Percentiles rank a stretch among this genome's conserved stretches.
These are phyloP conservation scores for Nomada hirtipes DNA, from an alignment of 2,888 invertebrate species.

Conservation along the genomic window DNA sequence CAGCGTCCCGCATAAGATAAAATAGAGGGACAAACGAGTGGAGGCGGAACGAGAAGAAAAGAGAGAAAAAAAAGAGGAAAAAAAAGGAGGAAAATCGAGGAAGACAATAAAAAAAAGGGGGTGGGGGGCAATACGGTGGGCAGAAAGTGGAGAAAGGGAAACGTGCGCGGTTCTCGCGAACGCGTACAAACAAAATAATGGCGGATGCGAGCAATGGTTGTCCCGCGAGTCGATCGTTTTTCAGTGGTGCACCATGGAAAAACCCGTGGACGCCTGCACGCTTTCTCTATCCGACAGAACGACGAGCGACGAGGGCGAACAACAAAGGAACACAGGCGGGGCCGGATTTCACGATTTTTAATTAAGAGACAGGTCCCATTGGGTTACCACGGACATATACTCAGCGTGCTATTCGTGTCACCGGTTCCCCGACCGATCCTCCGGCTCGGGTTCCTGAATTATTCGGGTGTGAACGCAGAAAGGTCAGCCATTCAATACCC, in stretches of 20 bases:
- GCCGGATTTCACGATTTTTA: conserved; percentile 64
- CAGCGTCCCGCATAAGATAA: conserved; percentile 17
- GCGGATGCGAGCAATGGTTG: conserved; percentile 55
- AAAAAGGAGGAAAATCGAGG: background rate
- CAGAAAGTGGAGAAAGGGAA: conserved; percentile 1
- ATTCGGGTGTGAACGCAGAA: conserved; percentile 38
- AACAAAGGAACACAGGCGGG: conserved; percentile 50
- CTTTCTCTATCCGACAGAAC: conserved; percentile 31
- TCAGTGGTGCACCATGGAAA: conserved; percentile 45
- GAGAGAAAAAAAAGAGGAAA: background rate
- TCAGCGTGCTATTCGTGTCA: conserved; percentile 35
- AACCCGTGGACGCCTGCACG: conserved; percentile 24
- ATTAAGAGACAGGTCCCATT: conserved; percentile 56
- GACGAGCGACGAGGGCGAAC: conserved; percentile 37
- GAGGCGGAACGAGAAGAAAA: background rate
- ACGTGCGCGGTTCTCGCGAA: conserved; percentile 9
- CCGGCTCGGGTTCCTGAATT: conserved; percentile 41
- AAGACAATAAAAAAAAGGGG: too few species aligned
- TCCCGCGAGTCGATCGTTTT: conserved; percentile 53
- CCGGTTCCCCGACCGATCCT: conserved; percentile 20
- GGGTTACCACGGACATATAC: conserved; percentile 55
- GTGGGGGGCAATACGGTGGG: conserved; percentile 9
- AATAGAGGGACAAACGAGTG: background rate
- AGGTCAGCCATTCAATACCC: conserved; percentile 28
- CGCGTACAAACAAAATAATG: conserved; percentile 47